Percentiles rank a stretch among this genome's conserved stretches.
phyloP scores from a whole-genome alignment of 2,797 vertebrate species.

The Rachycentron canadum region DNA sequence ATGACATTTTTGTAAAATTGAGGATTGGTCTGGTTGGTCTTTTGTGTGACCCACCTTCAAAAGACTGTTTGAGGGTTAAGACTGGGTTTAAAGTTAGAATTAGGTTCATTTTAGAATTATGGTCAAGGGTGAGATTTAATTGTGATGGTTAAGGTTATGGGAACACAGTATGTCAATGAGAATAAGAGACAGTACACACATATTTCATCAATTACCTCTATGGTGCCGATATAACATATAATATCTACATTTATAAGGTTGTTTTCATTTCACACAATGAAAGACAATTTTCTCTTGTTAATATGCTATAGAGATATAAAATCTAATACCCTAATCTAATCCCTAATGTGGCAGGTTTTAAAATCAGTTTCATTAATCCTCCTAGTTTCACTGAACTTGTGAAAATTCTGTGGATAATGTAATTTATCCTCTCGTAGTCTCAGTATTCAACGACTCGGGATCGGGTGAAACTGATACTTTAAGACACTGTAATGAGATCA shows the following conservation, averaged over 20 bases:
- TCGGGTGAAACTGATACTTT: conserved; percentile 48
- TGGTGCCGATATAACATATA: too few species aligned
- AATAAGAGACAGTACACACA: too few species aligned
- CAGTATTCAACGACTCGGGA: conserved; percentile 9
- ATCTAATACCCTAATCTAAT: conserved; percentile 14
- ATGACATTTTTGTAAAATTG: background rate
- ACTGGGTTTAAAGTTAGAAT: background rate
- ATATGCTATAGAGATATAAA: conserved; percentile 36
- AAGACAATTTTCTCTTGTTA: conserved; percentile 19
- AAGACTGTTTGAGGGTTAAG: background rate
- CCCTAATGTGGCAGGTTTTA: conserved; percentile 9
- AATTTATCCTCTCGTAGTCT: conserved; percentile 47
- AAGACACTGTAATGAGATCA: conserved; percentile 28
- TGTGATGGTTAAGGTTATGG: background rate
- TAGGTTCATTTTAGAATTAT: background rate
- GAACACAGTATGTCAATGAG: background rate
- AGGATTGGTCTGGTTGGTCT: too few species aligned
- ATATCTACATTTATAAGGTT: background rate
- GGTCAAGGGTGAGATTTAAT: background rate
- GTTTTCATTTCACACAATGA: conserved; percentile 38
- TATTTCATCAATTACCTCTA: too few species aligned
- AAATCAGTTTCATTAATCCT: conserved; percentile 43
- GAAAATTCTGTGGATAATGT: conserved; percentile 48
- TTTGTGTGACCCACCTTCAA: background rate
- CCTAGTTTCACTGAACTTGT: conserved; percentile 25